These are phyloP conservation scores for Hyphantria cunea DNA, from an alignment of 1,140 invertebrate genomes.

Conservation along the genomic window DNA sequence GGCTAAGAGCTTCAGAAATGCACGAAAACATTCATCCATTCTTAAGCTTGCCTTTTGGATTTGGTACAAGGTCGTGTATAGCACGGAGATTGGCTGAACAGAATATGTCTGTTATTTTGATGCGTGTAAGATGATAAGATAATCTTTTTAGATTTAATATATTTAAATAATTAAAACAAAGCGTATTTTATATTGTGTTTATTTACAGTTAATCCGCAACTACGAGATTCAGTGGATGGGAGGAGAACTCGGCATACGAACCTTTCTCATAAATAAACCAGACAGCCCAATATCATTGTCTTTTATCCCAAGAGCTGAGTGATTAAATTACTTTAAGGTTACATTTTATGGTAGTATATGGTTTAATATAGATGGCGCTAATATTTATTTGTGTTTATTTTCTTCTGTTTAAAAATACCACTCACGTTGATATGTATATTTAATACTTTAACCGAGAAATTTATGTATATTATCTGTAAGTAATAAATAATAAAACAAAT, in stretches of 20 bases:
- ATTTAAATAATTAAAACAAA: background rate
- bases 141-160: slow-evolving; percentile 9
- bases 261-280: slow-evolving; percentile 90
- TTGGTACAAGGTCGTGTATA: slow-evolving; percentile 93
- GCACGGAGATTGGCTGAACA: slow-evolving; percentile 94
- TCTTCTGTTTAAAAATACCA: too few species aligned
- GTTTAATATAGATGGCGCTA: too few species aligned
- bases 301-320: slow-evolving; percentile 69
- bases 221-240: slow-evolving; percentile 88
- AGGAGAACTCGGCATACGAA: slow-evolving; percentile 83
- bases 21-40: slow-evolving; percentile 87
- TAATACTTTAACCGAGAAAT: too few species aligned
- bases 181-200: slow-evolving; percentile 31
- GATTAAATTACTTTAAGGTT: slow-evolving; percentile 25
- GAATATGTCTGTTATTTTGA: slow-evolving; percentile 90
- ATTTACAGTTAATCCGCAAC: slow-evolving; percentile 85
- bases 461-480: too few species aligned
- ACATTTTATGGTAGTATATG: too few species aligned
- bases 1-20: slow-evolving; percentile 82
- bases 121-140: slow-evolving; percentile 84
- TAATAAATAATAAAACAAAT: too few species aligned
- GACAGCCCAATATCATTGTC: slow-evolving; percentile 85
- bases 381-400: too few species aligned
- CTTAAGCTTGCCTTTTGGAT: slow-evolving; percentile 93
- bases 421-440: too few species aligned